These are phyloP conservation scores for Alouatta caraya DNA, from an alignment of 2,797 vertebrate genomes.

Conservation along the genomic window DNA sequence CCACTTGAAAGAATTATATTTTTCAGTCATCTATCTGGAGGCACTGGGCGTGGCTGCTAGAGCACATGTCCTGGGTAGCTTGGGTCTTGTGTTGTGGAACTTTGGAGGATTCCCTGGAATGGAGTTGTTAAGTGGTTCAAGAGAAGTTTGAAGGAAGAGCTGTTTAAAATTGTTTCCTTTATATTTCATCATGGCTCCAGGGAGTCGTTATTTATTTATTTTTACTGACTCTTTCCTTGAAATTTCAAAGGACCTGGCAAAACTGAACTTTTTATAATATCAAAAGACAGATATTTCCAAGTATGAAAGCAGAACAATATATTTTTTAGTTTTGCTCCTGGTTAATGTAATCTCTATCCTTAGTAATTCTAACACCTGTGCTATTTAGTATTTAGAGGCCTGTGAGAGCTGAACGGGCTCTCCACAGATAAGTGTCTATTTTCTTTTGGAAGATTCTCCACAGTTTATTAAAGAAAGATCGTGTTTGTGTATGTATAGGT, in stretches of 20 bases:
- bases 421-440: neutral
- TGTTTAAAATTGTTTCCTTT: neutral
- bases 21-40: conserved; percentile 19
- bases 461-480: neutral
- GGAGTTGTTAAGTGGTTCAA: neutral
- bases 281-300: conserved; percentile 51
- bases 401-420: conserved; percentile 55
- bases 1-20: neutral
- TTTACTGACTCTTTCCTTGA: conserved; percentile 71
- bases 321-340: neutral
- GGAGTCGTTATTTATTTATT: neutral
- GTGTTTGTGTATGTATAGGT: neutral
- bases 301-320: neutral
- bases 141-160: conserved; percentile 35
- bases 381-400: conserved; percentile 33
- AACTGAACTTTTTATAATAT: conserved; percentile 15
- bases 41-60: neutral
- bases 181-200: neutral
- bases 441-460: conserved; percentile 23
- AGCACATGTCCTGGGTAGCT: neutral
- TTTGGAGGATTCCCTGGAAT: neutral
- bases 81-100: neutral
- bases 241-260: conserved; percentile 38
- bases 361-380: conserved; percentile 55
- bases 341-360: conserved; percentile 12